Evolutionary conservation across 2,797 vertebrate genomes (phyloP), one percentile per base, ranked within the genome.

Genomic region (Potorous gilbertii): DNA sequence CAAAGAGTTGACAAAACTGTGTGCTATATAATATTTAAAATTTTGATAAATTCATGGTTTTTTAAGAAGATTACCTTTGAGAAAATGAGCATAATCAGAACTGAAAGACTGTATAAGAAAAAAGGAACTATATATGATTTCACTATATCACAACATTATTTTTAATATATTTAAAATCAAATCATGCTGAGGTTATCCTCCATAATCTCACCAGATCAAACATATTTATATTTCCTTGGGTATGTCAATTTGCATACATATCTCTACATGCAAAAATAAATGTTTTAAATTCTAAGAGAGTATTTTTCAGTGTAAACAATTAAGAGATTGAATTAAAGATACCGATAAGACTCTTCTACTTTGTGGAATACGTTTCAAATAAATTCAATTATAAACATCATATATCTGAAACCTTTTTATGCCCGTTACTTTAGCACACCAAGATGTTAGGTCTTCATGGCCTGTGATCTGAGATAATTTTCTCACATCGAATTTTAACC

Each of bases 121-220:
- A 54, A 91, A 91, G 12, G 40, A 6, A 81, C 40, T 56, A 40
- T 21, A 91, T 54, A 16, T 55, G 54, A 52, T 54, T n/a, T 57
- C 16, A 56, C 18, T 91, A 18, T 14, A 93, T 46, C 28, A 28
- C 14, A 57, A 56, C 31, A 94, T n/a, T 92, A 40, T 66, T 24
- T 56, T 92, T 40, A 59, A 92, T 57, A 55, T 4, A 34, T 94
- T 81, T 52, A 34, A 87, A 92, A 59, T 91, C 52, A 92, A 87
- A 50, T 52, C 54, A 50, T 90, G 59, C 14, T 89, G 16, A 52
- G 56, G 10, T 5, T 16, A 90, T 4, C 62, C 66, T 74, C 16
- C 5, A 74, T 40, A 74, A 40, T 16, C 5, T 40, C 1, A 14
- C 16, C 34, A n/a, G 14, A 74, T 40, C 34, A 40, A 4, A 34